A percentile compares a stretch with the other conserved stretches of the same genome.
These are phyloP conservation scores for Florisuga fusca DNA, from an alignment of 2,797 vertebrate species.

Conservation along the genomic window DNA sequence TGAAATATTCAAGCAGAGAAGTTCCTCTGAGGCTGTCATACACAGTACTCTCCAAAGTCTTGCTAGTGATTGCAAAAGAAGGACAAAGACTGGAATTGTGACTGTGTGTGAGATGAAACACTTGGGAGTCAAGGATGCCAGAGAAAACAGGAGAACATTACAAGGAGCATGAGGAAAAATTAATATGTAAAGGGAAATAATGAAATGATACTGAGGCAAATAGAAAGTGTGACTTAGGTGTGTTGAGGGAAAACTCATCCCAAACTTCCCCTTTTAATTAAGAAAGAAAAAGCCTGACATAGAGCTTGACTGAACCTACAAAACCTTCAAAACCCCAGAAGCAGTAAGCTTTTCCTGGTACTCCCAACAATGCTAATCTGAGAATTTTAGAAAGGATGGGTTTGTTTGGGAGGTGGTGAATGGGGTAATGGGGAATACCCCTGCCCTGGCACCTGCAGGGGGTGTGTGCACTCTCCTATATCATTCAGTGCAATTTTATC, in stretches of 20 bases:
- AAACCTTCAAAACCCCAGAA: background rate
- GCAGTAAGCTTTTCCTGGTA: background rate
- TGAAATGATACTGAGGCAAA: background rate
- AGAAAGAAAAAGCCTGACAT: background rate
- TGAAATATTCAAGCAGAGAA: background rate
- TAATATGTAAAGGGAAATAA: background rate
- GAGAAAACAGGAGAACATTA: background rate
- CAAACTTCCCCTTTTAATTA: background rate
- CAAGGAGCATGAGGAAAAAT: background rate
- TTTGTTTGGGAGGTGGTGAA: background rate
- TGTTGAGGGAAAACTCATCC: background rate
- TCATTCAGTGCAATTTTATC: background rate
- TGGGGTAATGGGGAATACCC: background rate
- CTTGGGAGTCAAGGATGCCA: background rate
- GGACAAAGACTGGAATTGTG: background rate
- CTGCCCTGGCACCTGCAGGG: background rate
- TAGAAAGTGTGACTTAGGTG: background rate
- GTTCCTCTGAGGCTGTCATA: background rate
- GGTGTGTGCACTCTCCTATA: background rate
- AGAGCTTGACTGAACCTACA: background rate
- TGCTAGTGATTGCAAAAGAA: background rate
- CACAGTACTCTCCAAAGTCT: background rate
- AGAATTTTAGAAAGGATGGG: background rate
- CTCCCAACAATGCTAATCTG: background rate
- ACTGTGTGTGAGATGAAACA: background rate